Percentiles rank a stretch among this genome's conserved stretches.
Conservation (phyloP, 1,140 invertebrate genomes). For the Myzus persicae region DNA sequence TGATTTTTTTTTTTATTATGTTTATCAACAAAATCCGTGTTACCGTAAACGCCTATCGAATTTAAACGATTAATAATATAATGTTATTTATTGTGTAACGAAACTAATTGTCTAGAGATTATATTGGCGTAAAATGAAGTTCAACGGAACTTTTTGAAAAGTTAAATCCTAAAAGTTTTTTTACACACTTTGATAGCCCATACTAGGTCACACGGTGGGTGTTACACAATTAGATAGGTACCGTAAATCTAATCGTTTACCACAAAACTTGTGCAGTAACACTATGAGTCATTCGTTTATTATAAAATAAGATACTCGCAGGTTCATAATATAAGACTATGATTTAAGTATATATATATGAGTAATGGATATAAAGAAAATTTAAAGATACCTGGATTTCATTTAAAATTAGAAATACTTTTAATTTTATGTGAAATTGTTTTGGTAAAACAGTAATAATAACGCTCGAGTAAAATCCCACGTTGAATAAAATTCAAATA, state of each 20-base stretch:
- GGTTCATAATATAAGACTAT: background rate
- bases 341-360: background rate
- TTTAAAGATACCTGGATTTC: background rate
- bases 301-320: background rate
- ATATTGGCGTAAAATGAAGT: slow-evolving; percentile 39
- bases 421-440: background rate
- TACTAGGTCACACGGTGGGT: slow-evolving; percentile 45
- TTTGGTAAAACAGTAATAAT: background rate
- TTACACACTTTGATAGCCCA: background rate
- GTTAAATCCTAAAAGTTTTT: slow-evolving; percentile 45
- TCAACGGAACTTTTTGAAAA: slow-evolving; percentile 31
- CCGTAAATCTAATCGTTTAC: slow-evolving; percentile 41
- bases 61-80: slow-evolving; percentile 3
- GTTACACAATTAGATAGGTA: slow-evolving; percentile 13
- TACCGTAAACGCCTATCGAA: background rate
- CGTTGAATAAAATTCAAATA: background rate
- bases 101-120: slow-evolving; percentile 33
- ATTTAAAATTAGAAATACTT: background rate
- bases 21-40: background rate
- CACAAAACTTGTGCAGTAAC: background rate
- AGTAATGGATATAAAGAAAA: background rate
- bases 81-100: slow-evolving; percentile 24
- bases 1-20: background rate
- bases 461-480: background rate
- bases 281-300: background rate